Conservation (phyloP, 1,140 invertebrate genomes). For the Drosophila pandora region DNA sequence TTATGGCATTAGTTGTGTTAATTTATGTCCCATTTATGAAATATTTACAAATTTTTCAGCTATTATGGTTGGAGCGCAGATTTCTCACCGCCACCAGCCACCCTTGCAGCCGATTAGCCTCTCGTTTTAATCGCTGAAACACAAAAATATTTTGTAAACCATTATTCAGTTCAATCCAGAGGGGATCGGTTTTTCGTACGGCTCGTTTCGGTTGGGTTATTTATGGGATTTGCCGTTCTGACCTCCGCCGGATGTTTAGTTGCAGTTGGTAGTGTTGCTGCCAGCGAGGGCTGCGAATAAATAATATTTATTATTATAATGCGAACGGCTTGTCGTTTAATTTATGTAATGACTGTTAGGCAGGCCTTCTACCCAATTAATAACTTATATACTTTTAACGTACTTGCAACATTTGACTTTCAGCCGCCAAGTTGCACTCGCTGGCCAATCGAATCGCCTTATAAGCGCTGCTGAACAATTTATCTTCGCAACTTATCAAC, state of each 20-base stretch:
- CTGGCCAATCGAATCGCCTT: neutral
- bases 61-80: conserved; percentile 55
- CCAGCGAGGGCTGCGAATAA: conserved; percentile 11
- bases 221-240: conserved; percentile 56
- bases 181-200: conserved; percentile 26
- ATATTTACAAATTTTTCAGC: conserved; percentile 79
- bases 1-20: conserved; percentile 76
- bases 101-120: neutral
- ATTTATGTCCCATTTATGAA: conserved; percentile 79
- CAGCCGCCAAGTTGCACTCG: neutral
- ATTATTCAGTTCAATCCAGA: conserved; percentile 48
- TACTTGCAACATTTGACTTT: neutral
- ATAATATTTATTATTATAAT: conserved; percentile 68
- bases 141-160: conserved; percentile 54
- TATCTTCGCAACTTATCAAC: conserved; percentile 9
- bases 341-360: conserved; percentile 47
- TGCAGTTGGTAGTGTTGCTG: conserved; percentile 53
- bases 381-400: conserved; percentile 19
- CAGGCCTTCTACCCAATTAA: conserved; percentile 9
- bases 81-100: conserved; percentile 5
- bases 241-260: conserved; percentile 79
- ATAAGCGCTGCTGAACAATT: neutral
- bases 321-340: conserved; percentile 54
- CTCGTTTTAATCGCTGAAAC: conserved; percentile 49
- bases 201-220: conserved; percentile 54